Percentiles rank a stretch among this genome's conserved stretches.
These are phyloP conservation scores for Tinea trinotella DNA, from an alignment of 2,888 invertebrate species.

Conservation along the genomic window DNA sequence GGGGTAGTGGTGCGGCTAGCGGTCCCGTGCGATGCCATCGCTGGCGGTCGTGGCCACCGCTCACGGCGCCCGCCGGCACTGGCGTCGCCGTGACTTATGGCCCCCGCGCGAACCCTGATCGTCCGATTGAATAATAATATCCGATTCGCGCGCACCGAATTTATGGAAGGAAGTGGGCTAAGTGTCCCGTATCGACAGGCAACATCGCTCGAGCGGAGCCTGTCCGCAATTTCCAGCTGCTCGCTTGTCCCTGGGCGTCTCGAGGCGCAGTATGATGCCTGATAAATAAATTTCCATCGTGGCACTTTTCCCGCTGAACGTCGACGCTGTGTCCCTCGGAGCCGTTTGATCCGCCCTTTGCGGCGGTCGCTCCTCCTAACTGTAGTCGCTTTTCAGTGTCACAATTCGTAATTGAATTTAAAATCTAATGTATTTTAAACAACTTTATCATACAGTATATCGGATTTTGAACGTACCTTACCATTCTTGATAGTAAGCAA, in stretches of 20 bases:
- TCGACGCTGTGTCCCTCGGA: constrained; percentile 34
- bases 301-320: constrained; percentile 39
- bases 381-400: constrained; percentile 31
- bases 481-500: no score
- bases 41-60: constrained; percentile 63
- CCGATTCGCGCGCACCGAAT: constrained; percentile 68
- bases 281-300: constrained; percentile 54
- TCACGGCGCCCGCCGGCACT: constrained; percentile 69
- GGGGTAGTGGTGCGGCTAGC: constrained; percentile 19
- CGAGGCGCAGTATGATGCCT: constrained; percentile 35
- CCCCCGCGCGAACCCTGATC: constrained; percentile 67
- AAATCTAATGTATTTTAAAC: no score
- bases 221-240: constrained; percentile 47
- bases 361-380: constrained; percentile 30
- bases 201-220: constrained; percentile 49
- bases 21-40: constrained; percentile 39
- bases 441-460: no score
- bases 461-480: no score
- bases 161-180: constrained; percentile 68
- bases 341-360: constrained; percentile 23
- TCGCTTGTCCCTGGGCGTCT: constrained; percentile 44
- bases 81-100: constrained; percentile 69
- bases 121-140: constrained; percentile 71
- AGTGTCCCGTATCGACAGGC: constrained; percentile 57
- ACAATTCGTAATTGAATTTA: background rate